phyloP scores from a whole-genome alignment of 2,888 invertebrate genomes.

The Mellilla xanthometata region DNA sequence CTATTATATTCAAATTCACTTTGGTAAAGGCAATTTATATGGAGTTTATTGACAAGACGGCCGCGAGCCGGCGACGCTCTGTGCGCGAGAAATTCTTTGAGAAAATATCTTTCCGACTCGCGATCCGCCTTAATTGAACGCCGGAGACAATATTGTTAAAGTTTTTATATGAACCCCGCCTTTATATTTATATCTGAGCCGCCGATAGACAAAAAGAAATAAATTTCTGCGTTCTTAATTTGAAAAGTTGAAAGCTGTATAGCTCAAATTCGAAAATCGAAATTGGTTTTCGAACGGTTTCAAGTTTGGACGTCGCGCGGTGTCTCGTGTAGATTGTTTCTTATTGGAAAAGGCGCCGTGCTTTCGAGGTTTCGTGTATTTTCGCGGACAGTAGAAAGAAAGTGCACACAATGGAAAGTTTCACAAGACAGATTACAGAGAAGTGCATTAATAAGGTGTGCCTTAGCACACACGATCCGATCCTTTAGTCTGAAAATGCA shows the following conservation, averaged over 20 bases:
- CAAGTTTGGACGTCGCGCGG: background rate
- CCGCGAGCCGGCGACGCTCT: constrained; percentile 43
- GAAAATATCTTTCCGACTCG: constrained; percentile 57
- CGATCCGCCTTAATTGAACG: constrained; percentile 70
- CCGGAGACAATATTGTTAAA: constrained; percentile 70
- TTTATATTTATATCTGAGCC: constrained; percentile 35
- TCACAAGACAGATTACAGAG: constrained; percentile 78
- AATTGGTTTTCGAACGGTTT: constrained; percentile 12
- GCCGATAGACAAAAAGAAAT: constrained; percentile 25
- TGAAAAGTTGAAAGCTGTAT: constrained; percentile 25
- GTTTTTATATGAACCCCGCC: constrained; percentile 47
- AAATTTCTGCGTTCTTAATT: constrained; percentile 27
- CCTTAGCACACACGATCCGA: constrained; percentile 49
- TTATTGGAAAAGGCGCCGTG: constrained; percentile 5
- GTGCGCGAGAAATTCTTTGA: constrained; percentile 69
- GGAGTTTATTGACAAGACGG: constrained; percentile 79
- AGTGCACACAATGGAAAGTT: constrained; percentile 74
- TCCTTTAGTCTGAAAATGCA: constrained; percentile 7
- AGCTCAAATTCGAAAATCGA: constrained; percentile 19
- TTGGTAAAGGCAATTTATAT: constrained; percentile 78
- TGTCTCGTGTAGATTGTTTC: constrained; percentile 7
- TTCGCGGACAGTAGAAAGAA: constrained; percentile 58
- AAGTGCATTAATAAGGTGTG: constrained; percentile 64
- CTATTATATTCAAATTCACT: constrained; percentile 82
- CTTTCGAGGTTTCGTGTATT: constrained; percentile 31